Conservation (phyloP, 2,888 invertebrate species). For the Erpobdella octoculata region DNA sequence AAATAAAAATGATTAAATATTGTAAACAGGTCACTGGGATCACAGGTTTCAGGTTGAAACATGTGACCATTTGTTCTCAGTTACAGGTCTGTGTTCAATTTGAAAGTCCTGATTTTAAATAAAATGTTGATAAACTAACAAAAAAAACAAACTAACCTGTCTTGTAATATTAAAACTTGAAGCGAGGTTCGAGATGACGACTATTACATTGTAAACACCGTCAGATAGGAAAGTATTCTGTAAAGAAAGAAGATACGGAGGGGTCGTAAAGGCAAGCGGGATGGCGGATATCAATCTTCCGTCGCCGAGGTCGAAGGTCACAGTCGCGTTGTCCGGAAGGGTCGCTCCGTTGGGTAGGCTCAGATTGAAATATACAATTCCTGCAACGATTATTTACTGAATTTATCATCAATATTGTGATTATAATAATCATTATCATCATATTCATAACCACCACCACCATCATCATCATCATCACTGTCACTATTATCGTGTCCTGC, state of each 20-base stretch:
- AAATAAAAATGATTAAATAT: not conserved
- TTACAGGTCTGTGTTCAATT: too few species aligned
- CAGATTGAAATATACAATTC: conserved; percentile 27
- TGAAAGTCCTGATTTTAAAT: too few species aligned
- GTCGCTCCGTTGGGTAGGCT: conserved; percentile 30
- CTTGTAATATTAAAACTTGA: conserved; percentile 36
- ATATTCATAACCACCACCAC: conserved; percentile 21
- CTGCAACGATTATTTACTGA: conserved; percentile 9
- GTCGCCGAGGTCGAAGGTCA: conserved; percentile 39
- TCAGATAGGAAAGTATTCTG: conserved; percentile 36
- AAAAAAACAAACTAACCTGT: conserved; percentile 31
- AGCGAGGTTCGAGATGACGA: conserved; percentile 42
- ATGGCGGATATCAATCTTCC: conserved; percentile 26
- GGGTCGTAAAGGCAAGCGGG: conserved; percentile 21
- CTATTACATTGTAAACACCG: conserved; percentile 38
- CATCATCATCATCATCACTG: conserved; percentile 29
- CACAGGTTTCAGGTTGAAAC: not conserved
- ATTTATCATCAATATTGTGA: not conserved
- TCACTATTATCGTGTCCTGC: too few species aligned
- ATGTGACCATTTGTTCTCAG: too few species aligned
- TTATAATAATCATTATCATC: conserved; percentile 18
- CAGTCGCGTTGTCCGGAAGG: conserved; percentile 37
- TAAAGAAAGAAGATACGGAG: conserved; percentile 22
- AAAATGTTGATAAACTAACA: not conserved
- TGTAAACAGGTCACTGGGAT: not conserved